Percentiles rank a stretch among this genome's conserved stretches.
phyloP scores from a whole-genome alignment of 2,113 vertebrate genomes.

The Mesitornis unicolor region DNA sequence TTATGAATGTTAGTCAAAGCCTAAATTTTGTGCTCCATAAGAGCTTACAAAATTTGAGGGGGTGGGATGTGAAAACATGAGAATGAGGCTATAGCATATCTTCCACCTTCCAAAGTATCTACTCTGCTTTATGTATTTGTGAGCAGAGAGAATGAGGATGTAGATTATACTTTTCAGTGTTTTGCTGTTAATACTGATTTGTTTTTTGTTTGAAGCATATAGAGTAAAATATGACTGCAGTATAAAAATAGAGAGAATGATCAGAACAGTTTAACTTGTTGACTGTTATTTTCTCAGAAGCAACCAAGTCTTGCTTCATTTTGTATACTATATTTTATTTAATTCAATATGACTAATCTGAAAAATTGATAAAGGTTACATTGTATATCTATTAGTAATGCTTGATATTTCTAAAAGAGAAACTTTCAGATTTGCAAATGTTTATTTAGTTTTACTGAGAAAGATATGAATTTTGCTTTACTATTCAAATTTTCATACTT shows the following conservation, averaged over 20 bases:
- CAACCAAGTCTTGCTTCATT: background rate
- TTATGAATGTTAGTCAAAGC: background rate
- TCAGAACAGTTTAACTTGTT: background rate
- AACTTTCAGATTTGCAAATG: background rate
- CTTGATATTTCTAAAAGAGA: background rate
- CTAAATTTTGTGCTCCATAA: background rate
- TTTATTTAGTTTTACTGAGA: background rate
- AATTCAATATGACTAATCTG: background rate
- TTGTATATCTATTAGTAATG: background rate
- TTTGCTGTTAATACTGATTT: background rate
- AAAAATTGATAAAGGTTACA: background rate
- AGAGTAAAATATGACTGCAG: background rate
- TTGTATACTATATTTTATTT: background rate
- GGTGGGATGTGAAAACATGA: background rate
- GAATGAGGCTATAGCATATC: background rate
- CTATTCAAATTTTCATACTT: background rate
- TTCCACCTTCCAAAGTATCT: background rate
- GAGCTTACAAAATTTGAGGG: background rate
- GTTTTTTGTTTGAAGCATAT: background rate
- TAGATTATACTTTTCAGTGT: background rate
- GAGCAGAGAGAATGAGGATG: background rate
- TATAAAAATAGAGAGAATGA: background rate
- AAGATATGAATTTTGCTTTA: background rate
- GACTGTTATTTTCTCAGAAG: conserved; percentile 1
- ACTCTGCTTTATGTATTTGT: background rate